These are phyloP conservation scores for Genyomyrus donnyi DNA, from an alignment of 2,113 vertebrate species.

Conservation along the genomic window DNA sequence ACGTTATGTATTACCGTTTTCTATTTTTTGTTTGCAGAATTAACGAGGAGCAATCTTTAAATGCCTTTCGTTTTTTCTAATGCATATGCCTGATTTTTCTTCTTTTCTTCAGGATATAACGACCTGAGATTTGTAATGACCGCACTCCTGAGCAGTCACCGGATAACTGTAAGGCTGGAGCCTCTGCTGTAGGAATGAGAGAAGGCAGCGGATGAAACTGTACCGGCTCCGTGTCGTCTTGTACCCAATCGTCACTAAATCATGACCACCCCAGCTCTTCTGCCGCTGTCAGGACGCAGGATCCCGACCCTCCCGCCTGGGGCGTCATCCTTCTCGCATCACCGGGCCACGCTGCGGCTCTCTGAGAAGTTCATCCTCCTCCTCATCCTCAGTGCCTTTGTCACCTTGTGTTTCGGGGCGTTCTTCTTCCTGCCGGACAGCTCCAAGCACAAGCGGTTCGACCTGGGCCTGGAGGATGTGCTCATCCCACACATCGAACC, in stretches of 20 bases:
- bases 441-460: constrained; percentile 96
- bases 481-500: constrained; percentile 91
- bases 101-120: constrained; percentile 46
- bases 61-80: not conserved
- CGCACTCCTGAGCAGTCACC: constrained; percentile 28
- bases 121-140: constrained; percentile 35
- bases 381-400: constrained; percentile 99
- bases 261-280: constrained; percentile 89
- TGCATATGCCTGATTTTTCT: not conserved
- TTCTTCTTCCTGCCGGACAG: constrained; percentile 98
- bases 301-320: constrained; percentile 83
- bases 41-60: not conserved
- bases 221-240: constrained; percentile 25
- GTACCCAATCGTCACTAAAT: constrained; percentile 26
- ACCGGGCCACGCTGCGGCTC: constrained; percentile 89
- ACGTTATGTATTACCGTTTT: not conserved
- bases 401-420: constrained; percentile 96
- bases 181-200: constrained; percentile 53
- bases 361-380: constrained; percentile 98
- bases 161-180: constrained; percentile 33
- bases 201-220: constrained; percentile 42
- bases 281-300: constrained; percentile 90
- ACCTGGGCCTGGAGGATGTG: constrained; percentile 92
- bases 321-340: constrained; percentile 84
- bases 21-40: not conserved